These are phyloP conservation scores for Musca vetustissima DNA, from an alignment of 1,140 invertebrate species.

Conservation along the genomic window DNA sequence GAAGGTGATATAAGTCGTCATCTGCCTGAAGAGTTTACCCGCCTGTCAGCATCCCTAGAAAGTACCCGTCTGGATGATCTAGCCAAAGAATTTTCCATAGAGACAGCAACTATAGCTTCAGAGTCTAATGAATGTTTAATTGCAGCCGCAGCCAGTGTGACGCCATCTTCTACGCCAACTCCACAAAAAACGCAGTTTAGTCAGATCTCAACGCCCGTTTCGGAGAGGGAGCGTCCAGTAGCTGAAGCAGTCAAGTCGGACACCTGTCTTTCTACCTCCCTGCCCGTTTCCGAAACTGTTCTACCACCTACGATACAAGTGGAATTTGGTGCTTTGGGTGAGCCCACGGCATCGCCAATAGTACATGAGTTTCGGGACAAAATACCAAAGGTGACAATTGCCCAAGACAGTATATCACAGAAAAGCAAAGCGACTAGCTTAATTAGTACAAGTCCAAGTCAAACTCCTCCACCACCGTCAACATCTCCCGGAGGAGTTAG, in stretches of 20 bases:
- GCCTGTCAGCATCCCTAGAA: constrained; percentile 46
- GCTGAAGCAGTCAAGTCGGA: constrained; percentile 27
- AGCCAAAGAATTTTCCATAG: constrained; percentile 45
- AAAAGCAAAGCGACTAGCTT: constrained; percentile 35
- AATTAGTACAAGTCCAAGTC: constrained; percentile 38
- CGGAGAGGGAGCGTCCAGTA: constrained; percentile 10
- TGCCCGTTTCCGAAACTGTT: background rate
- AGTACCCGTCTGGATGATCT: constrained; percentile 48
- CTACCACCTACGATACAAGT: constrained; percentile 6
- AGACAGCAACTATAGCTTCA: constrained; percentile 51
- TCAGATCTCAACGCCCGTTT: constrained; percentile 6
- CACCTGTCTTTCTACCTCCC: constrained; percentile 11
- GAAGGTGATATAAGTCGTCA: constrained; percentile 53
- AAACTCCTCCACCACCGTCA: constrained; percentile 48
- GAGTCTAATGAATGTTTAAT: constrained; percentile 48
- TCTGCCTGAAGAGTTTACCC: constrained; percentile 49
- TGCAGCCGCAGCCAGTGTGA: constrained; percentile 33
- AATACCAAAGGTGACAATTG: constrained; percentile 45
- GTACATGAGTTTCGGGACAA: background rate
- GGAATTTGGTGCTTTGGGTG: background rate
- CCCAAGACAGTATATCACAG: constrained; percentile 36
- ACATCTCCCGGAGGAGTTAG: constrained; percentile 49
- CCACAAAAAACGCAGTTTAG: constrained; percentile 28
- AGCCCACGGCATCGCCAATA: background rate
- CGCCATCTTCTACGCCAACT: constrained; percentile 29